Base-by-base conservation (phyloP, 2,113 vertebrate genomes). In the Heterochromis multidens region DNA sequence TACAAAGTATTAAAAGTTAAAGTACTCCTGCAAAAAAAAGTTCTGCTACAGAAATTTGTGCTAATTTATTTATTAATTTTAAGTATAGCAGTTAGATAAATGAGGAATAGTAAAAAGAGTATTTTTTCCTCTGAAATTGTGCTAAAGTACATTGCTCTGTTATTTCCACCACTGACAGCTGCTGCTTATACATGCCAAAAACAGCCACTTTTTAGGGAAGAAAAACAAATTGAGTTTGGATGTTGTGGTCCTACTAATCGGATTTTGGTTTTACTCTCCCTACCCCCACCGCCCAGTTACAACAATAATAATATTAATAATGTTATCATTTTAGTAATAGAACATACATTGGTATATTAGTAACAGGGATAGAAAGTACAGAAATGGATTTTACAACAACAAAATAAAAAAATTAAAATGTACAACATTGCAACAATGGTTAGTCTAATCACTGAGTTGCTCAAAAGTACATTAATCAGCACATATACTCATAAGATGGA, bases 301-400 rank as follows among this genome's bases (percentile, higher is more conserved):
- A 37, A 37, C 35, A 70, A 29, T 37, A 37, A 65, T 65, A 65
- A 63, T 37, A 62, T 13, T 63, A 49, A 46, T 6, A 19, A 11
- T 2, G 0, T 0, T 0, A 6, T 70, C 11, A 72, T 72, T 72
- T 49, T 72, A 49, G n/a, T 23, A 70, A 67, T 43, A 67, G 0
- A 27, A 49, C 3, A 19, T 72, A 7, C 40, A 29, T 19, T 21
- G 19, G 8, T 9, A 6, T 2, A 10, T 72, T 29, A 21, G 25
- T 46, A 43, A 70, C 25, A 23, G 0, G 65, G 1, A 27, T 37
- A 70, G 27, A 67, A 46, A 0, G 3, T 27, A 43, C 35, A 67
- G 43, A 67, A 43, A 0, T 43, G 1, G 14, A 27, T 0, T 70
- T 11, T 43, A 46, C 14, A 46, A 27, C 25, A 46, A 70, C 40